Evolutionary conservation across 2,888 invertebrate species (phyloP).

Genomic region (Drosophila setosimentum): DNA sequence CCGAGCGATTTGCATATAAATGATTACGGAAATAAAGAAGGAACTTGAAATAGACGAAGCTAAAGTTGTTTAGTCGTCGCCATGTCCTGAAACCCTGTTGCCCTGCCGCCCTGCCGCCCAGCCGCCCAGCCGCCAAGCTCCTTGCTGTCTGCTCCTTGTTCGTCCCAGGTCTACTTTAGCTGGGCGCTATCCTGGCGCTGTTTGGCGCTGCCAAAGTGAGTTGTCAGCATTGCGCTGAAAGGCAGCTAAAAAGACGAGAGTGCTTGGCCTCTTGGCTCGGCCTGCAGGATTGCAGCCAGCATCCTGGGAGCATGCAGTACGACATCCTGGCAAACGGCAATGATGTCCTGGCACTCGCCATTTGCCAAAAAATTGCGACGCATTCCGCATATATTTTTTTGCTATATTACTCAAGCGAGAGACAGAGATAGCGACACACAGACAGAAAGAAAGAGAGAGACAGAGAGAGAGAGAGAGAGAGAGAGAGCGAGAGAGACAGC

Average conservation of each 20-base stretch:
- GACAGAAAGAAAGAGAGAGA: neutral
- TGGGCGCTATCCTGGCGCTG: constrained; percentile 30
- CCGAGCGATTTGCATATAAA: constrained; percentile 79
- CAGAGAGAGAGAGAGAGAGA: neutral
- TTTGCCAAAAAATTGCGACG: constrained; percentile 50
- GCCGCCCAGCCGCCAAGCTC: neutral
- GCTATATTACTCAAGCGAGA: constrained; percentile 59
- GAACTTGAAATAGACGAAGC: constrained; percentile 76
- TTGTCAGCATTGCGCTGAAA: constrained; percentile 50
- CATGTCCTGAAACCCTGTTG: constrained; percentile 17
- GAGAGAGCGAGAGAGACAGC: neutral
- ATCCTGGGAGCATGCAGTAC: neutral
- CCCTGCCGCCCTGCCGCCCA: neutral
- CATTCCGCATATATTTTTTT: constrained; percentile 72
- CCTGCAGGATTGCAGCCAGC: constrained; percentile 2
- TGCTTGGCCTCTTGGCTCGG: constrained; percentile 19
- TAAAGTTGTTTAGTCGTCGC: constrained; percentile 52
- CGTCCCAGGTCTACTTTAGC: neutral
- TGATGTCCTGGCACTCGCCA: constrained; percentile 46
- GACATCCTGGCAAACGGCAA: constrained; percentile 41
- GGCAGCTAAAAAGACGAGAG: constrained; percentile 19
- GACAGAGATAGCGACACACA: neutral
- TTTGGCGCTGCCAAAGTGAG: constrained; percentile 63
- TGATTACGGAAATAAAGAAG: constrained; percentile 82
- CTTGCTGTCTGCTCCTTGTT: neutral